Base-by-base conservation (phyloP, 2,113 vertebrate genomes). In the Oxyruncus cristatus region DNA sequence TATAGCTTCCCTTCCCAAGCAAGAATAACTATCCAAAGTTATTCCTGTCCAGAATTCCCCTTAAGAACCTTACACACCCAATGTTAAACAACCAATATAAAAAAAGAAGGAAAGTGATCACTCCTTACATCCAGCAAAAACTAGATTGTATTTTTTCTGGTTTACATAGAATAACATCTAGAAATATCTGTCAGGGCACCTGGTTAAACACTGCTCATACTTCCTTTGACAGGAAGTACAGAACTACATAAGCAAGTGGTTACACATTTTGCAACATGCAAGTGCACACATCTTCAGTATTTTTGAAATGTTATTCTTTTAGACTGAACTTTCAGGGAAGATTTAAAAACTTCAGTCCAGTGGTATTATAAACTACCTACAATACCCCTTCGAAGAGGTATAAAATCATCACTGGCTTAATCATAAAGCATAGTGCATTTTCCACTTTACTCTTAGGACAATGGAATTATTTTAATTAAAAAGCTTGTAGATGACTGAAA, bases 11-110 rank as follows among this genome's bases (percentile, higher is more conserved):
- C 18, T 72, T 49, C 15, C 27, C 46, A 80, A 73, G 37, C 20
- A 90, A 19, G 28, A 68, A 8, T 30, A 93, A 75, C 53, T 30
- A 37, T 17, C 42, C 12, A 47, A 55, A 67, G 23, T 72, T 50
- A 92, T 3, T 14, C 16, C n/a, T 35, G 22, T 26, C 30, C 39
- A 85, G 71, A 93, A 75, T 42, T 63, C 15, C 39, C 39, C 14
- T 0, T 0, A 58, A 85, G 23, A 30, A 79, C 10, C 18, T 42
- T 35, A 46, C 42, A 50, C 6, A 14, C 0, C 8, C 42, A 47
- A 12, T 26, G 37, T 47, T 58, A 56, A 71, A 72, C 41, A 53
- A 61, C 13, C 28, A 62, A 53, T 6, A 28, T 9, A 52, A 27
- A 47, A 53, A 47, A 35, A 24, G 5, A 28, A 11, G 37, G 5